Conservation (phyloP, 2,888 invertebrate genomes). For the Cantharis rufa region DNA sequence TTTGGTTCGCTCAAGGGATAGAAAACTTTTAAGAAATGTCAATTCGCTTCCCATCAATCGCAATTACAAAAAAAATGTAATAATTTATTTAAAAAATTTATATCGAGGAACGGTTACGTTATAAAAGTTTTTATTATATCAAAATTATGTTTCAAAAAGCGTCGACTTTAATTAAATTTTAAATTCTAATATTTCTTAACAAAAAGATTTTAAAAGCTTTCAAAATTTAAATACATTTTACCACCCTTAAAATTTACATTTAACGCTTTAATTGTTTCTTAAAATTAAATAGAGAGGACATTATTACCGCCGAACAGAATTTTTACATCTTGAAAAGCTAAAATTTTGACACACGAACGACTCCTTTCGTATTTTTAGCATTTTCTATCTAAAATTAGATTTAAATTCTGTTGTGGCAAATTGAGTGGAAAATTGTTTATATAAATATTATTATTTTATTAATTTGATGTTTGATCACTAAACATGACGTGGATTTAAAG, state of each 20-base stretch:
- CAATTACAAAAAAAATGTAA: not conserved
- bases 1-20: not conserved
- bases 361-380: not conserved
- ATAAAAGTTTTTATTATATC: not conserved
- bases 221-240: not conserved
- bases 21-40: not conserved
- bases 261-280: not conserved
- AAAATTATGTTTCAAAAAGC: not conserved
- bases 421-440: not conserved
- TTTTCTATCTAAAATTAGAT: not conserved
- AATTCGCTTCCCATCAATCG: too few species aligned
- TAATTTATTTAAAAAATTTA: not conserved
- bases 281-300: not conserved
- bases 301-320: not conserved
- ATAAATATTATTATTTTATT: not conserved
- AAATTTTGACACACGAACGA: not conserved
- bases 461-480: constrained; percentile 5
- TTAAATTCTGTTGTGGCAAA: not conserved
- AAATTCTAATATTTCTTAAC: constrained; percentile 1
- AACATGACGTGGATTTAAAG: constrained; percentile 11
- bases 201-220: constrained; percentile 2
- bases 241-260: not conserved
- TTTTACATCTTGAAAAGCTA: not conserved
- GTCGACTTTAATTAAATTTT: not conserved
- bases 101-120: not conserved